Evolutionary conservation across 1,140 invertebrate genomes (phyloP), one percentile per base, ranked within the genome.

Genomic region (Lepidotrigona ventralis): DNA sequence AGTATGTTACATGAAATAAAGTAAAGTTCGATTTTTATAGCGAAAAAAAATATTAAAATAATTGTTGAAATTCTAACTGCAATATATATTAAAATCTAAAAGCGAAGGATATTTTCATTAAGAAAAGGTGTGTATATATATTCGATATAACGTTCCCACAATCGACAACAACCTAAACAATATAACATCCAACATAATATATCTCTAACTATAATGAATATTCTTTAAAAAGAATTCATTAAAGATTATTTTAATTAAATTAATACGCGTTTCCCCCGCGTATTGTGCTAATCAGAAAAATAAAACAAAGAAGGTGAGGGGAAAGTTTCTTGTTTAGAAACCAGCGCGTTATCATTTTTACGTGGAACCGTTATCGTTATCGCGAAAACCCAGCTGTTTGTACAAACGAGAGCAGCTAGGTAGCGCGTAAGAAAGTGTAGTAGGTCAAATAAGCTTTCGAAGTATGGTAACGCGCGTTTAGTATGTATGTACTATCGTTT

Each of bases 291-390:
- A 69, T 70, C 33, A 23, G 53, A 17, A 56, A 56, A n/a, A 21
- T 29, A 56, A 19, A 56, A 19, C 4, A 21, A 8, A n/a, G 29
- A 46, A 79, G 66, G 26, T 68, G 29, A 68, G 68, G 54, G 76
- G 58, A 78, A 78, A 33, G n/a, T 70, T 60, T 46, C 33, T 58
- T 46, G 19, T 58, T 60, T 46, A 26, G 26, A 63, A 54, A 26
- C 26, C 39, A 11, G 15, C 19, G 11, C 23, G 46, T 81, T 81
- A 64, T 74, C 79, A 21, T 74, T 73, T 33, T n/a, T 74, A 54
- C 64, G 26, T 23, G 26, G 46, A 73, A 73, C 64, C 53, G 79
- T 74, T 73, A 73, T 81, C 79, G 79, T 74, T 81, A 81, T 81
- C 79, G 58, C 58, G 15, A 19, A 26, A 72, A 72, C n/a, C 15